Evolutionary conservation across 2,797 vertebrate genomes (phyloP).

Genomic region (Syngnathus acus): DNA sequence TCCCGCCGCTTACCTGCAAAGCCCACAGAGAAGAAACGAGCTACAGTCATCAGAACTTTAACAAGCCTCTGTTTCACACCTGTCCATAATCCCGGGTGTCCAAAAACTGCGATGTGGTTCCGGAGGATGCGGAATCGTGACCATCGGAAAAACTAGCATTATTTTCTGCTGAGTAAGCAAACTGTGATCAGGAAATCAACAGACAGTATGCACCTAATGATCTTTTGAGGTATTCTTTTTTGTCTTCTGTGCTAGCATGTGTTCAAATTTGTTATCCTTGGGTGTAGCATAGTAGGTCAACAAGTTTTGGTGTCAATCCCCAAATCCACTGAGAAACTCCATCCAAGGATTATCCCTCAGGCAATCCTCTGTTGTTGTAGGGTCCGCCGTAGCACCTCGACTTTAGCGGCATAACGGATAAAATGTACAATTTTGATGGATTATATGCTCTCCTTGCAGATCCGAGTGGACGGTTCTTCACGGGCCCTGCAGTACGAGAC

Average conservation of each 20-base stretch:
- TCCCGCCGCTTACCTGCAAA: constrained; percentile 36
- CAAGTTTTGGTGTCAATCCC: background rate
- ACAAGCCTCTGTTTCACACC: background rate
- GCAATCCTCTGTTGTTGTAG: background rate
- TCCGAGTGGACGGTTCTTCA: constrained; percentile 85
- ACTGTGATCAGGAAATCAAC: no score
- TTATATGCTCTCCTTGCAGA: constrained; percentile 59
- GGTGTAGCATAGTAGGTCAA: background rate
- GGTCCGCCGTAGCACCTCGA: background rate
- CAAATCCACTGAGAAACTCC: background rate
- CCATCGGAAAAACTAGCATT: no score
- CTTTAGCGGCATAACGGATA: background rate
- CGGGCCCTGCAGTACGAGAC: constrained; percentile 88
- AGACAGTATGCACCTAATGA: no score
- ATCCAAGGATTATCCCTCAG: background rate
- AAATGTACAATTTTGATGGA: background rate
- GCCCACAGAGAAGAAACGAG: constrained; percentile 39
- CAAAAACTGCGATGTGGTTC: background rate
- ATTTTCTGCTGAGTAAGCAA: no score
- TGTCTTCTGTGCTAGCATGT: no score
- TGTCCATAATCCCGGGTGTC: background rate
- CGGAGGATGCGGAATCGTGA: background rate
- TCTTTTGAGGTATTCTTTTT: no score
- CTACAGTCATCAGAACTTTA: constrained; percentile 50
- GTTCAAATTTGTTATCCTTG: no score